A percentile compares a stretch with the other conserved stretches of the same genome.
Conservation (phyloP, 2,113 vertebrate genomes). For the Coryphaenoides rupestris region DNA sequence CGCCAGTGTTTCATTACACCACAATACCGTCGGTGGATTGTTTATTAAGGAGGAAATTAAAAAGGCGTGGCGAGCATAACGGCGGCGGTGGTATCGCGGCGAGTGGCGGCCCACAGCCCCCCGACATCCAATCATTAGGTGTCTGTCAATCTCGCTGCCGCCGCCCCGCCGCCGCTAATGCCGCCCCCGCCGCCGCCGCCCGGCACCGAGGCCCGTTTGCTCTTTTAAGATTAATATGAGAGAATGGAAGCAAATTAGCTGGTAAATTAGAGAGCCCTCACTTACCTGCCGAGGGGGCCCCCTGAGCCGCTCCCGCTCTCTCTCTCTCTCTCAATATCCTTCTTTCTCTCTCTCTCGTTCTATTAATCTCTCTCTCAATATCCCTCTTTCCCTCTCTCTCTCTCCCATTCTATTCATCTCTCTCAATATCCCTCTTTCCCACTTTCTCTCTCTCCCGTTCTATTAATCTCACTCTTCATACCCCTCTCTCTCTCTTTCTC, state of each 20-base stretch:
- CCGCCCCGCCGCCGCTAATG: too few species aligned
- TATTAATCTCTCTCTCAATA: too few species aligned
- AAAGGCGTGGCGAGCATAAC: slow-evolving; percentile 56
- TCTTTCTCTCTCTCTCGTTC: too few species aligned
- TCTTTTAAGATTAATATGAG: slow-evolving; percentile 70
- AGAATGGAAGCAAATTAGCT: slow-evolving; percentile 72
- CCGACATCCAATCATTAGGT: slow-evolving; percentile 54
- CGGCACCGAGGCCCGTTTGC: slow-evolving; percentile 55
- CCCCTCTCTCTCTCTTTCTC: too few species aligned
- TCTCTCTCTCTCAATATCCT: not conserved
- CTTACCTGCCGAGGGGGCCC: slow-evolving; percentile 48
- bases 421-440: too few species aligned
- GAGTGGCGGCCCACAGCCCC: slow-evolving; percentile 38
- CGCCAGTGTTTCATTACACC: slow-evolving; percentile 63
- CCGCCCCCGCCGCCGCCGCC: slow-evolving; percentile 43
- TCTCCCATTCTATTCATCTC: too few species aligned
- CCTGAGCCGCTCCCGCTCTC: slow-evolving; percentile 25
- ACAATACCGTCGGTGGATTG: slow-evolving; percentile 59
- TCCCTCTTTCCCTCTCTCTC: too few species aligned
- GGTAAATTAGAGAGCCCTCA: slow-evolving; percentile 61
- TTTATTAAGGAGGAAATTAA: slow-evolving; percentile 68
- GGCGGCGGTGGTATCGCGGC: slow-evolving; percentile 37
- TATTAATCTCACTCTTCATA: too few species aligned
- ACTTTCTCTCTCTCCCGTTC: too few species aligned
- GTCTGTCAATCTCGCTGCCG: slow-evolving; percentile 68